Conservation (phyloP, 2,797 vertebrate genomes). For the Podargus strigoides region DNA sequence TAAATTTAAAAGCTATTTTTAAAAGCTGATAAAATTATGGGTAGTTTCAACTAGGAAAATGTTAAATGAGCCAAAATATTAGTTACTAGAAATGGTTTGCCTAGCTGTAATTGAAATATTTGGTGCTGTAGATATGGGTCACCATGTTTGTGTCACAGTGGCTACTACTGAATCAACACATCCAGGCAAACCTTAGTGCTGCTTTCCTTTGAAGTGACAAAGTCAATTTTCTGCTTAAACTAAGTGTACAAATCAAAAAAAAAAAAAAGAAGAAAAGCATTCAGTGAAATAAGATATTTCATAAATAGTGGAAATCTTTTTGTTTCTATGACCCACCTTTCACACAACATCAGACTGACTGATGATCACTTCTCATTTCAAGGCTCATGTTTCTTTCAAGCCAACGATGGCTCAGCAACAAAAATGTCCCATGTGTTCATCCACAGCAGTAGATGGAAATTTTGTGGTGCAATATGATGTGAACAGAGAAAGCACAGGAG, state of each 20-base stretch:
- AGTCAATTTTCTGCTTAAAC: background rate
- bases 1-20: background rate
- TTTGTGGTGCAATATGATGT: conserved; percentile 89
- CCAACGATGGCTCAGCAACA: conserved; percentile 85
- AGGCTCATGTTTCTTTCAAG: conserved; percentile 90
- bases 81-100: background rate
- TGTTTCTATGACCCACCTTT: background rate
- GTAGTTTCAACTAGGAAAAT: background rate
- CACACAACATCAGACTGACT: background rate
- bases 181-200: background rate
- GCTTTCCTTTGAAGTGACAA: background rate
- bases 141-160: background rate
- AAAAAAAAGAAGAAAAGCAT: background rate
- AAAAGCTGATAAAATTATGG: background rate
- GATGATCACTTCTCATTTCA: background rate
- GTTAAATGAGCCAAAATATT: background rate
- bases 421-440: conserved; percentile 83
- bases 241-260: background rate
- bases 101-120: background rate
- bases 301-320: background rate
- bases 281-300: background rate
- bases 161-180: background rate
- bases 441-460: conserved; percentile 81
- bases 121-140: background rate
- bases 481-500: conserved; percentile 80